These are phyloP conservation scores for Drosophila kanekoi DNA, from an alignment of 2,888 invertebrate genomes.

Conservation along the genomic window DNA sequence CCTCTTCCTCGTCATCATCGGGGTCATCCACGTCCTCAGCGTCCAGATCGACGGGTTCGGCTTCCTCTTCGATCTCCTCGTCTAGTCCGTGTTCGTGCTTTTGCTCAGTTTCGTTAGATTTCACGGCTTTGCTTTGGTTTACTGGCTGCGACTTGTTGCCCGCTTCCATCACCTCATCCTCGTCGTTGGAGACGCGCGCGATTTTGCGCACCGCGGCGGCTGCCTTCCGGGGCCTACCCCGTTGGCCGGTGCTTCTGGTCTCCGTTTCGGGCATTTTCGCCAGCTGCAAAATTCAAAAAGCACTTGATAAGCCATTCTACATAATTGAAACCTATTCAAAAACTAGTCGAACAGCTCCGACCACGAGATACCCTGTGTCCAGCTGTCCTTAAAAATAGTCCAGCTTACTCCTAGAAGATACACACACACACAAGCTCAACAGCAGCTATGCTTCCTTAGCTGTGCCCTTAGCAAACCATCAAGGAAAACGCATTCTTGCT, in stretches of 20 bases:
- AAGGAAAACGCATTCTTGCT: no score
- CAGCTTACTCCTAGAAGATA: no score
- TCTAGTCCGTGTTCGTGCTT: constrained; percentile 31
- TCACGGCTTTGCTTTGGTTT: constrained; percentile 11
- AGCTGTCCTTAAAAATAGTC: not conserved
- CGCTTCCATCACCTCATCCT: constrained; percentile 20
- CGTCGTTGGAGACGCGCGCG: constrained; percentile 30
- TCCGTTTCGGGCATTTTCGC: constrained; percentile 54
- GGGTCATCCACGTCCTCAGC: constrained; percentile 17
- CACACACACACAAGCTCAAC: no score
- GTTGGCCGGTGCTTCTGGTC: constrained; percentile 34
- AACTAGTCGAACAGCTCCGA: no score
- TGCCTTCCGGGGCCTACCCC: constrained; percentile 50
- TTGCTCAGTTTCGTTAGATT: constrained; percentile 12
- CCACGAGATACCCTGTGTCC: not conserved
- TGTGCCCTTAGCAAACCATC: no score
- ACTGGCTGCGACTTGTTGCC: constrained; percentile 4
- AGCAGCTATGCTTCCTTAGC: no score
- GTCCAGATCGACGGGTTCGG: constrained; percentile 13
- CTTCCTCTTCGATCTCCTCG: constrained; percentile 1
- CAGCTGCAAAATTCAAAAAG: constrained; percentile 39
- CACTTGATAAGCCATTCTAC: not conserved
- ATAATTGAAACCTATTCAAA: no score
- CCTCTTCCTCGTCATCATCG: constrained; percentile 18
- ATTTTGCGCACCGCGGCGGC: constrained; percentile 31